Evolutionary conservation across 2,888 invertebrate species (phyloP).

Genomic region (Lochmaea capreae): DNA sequence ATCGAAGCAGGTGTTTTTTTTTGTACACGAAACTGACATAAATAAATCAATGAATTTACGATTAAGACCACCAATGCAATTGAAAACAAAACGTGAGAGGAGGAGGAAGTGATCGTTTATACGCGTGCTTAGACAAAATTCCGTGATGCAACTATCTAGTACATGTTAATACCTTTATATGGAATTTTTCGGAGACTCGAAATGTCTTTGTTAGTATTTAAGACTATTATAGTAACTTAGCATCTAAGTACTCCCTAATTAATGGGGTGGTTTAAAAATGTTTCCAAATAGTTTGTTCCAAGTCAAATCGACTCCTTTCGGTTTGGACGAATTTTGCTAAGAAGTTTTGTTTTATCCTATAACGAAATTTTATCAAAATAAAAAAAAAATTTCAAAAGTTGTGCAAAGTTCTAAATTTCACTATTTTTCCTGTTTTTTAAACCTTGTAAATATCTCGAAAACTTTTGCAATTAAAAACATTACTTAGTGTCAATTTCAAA

Average conservation of each 20-base stretch:
- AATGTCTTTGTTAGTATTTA: not conserved
- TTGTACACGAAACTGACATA: conserved; percentile 17
- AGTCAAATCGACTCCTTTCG: too few relatives aligned
- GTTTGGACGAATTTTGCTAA: too few relatives aligned
- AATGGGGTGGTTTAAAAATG: too few relatives aligned
- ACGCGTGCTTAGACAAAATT: not conserved
- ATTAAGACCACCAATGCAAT: conserved; percentile 12
- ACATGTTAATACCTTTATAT: not conserved
- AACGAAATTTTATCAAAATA: too few relatives aligned
- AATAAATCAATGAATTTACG: conserved; percentile 12
- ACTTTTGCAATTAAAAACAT: too few relatives aligned
- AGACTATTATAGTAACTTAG: not conserved
- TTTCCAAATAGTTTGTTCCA: too few relatives aligned
- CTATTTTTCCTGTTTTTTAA: too few relatives aligned
- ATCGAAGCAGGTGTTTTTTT: conserved; percentile 1
- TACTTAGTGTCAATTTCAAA: too few relatives aligned
- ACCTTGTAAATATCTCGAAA: too few relatives aligned
- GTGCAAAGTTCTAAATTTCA: too few relatives aligned
- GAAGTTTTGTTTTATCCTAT: too few relatives aligned
- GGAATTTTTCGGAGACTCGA: not conserved
- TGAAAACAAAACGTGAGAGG: not conserved
- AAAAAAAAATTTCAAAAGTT: too few relatives aligned
- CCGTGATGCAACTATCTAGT: not conserved
- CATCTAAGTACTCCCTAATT: not conserved
- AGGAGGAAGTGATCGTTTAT: conserved; percentile 5